Conservation (phyloP, 1,140 invertebrate species). For the Bombus terrestris region DNA sequence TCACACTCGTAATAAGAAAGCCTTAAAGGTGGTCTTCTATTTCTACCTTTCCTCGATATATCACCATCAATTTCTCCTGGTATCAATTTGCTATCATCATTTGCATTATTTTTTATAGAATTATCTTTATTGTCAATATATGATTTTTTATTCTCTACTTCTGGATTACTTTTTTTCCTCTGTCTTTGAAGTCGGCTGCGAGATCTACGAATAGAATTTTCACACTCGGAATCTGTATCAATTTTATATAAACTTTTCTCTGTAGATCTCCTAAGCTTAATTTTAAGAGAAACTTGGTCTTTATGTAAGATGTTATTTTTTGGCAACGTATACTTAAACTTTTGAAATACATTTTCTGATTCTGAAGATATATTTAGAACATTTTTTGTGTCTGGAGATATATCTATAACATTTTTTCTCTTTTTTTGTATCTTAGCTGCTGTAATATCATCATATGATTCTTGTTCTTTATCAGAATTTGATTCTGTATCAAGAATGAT, state of each 20-base stretch:
- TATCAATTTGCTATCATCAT: background rate
- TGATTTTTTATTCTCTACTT: background rate
- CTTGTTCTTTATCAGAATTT: conserved; percentile 17
- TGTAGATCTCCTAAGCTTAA: conserved; percentile 67
- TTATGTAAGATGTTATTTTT: background rate
- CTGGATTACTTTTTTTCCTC: background rate
- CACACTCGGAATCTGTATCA: conserved; percentile 45
- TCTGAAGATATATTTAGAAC: background rate
- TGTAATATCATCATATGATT: background rate
- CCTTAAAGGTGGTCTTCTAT: conserved; percentile 36
- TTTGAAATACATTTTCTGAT: conserved; percentile 8
- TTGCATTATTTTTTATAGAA: background rate
- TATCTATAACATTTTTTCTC: background rate
- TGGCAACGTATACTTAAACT: background rate
- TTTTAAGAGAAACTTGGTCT: conserved; percentile 42
- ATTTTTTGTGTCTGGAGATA: background rate
- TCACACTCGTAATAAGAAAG: conserved; percentile 35
- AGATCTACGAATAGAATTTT: conserved; percentile 11
- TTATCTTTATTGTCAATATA: background rate
- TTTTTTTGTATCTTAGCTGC: background rate
- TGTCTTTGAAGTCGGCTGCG: background rate
- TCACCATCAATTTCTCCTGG: conserved; percentile 9
- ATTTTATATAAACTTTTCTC: conserved; percentile 71
- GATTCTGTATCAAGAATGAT: conserved; percentile 42
- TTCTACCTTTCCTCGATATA: conserved; percentile 7